A percentile compares a stretch with the other conserved stretches of the same genome.
These are phyloP conservation scores for Heliconius cydno DNA, from an alignment of 2,888 invertebrate genomes.

Conservation along the genomic window DNA sequence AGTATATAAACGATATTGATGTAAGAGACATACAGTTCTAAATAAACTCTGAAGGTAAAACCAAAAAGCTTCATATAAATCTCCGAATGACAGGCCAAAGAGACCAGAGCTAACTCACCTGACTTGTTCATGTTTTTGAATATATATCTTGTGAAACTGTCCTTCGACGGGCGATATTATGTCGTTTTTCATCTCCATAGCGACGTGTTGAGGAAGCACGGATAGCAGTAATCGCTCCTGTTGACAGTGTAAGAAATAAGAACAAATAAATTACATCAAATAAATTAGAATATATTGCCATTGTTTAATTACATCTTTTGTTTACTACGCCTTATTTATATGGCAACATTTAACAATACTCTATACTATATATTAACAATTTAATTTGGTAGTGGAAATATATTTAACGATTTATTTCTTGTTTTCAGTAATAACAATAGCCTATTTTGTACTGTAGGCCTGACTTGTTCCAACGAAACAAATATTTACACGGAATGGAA, in stretches of 20 bases:
- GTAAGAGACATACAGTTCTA: neutral
- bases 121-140: slow-evolving; percentile 96
- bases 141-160: slow-evolving; percentile 97
- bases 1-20: too few species aligned
- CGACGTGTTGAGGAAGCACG: slow-evolving; percentile 94
- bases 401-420: slow-evolving; percentile 2
- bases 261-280: neutral
- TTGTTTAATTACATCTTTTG: neutral
- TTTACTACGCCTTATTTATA: neutral
- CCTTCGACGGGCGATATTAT: slow-evolving; percentile 95
- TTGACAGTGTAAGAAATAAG: slow-evolving; percentile 30
- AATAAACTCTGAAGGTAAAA: neutral
- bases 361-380: slow-evolving; percentile 11
- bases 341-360: neutral
- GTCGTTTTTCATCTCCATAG: slow-evolving; percentile 97
- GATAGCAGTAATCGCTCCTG: slow-evolving; percentile 93
- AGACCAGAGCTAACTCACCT: slow-evolving; percentile 83
- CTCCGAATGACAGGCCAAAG: neutral
- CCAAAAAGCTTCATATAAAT: neutral
- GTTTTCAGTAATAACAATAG: neutral
- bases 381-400: slow-evolving; percentile 16
- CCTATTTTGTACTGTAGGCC: slow-evolving; percentile 25
- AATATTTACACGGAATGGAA: slow-evolving; percentile 36
- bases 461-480: slow-evolving; percentile 26
- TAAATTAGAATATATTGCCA: neutral